Percentiles rank a stretch among this genome's conserved stretches.
Evolutionary conservation across 2,797 vertebrate species (phyloP).

Genomic region (Protonibea diacanthus): DNA sequence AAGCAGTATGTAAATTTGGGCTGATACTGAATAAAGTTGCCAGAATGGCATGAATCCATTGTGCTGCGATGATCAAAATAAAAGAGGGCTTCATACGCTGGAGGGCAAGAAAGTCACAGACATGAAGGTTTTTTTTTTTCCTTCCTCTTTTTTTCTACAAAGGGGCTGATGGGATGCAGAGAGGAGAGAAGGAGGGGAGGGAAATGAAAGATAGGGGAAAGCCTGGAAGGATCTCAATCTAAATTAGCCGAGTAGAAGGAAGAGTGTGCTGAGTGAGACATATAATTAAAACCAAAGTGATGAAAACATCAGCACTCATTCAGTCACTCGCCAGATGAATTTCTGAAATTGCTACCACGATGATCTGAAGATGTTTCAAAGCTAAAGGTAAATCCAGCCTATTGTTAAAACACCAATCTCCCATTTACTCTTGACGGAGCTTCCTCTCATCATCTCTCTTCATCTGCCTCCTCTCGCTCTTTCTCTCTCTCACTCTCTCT

Average conservation of each 20-base stretch:
- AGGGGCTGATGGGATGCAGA: conserved; percentile 86
- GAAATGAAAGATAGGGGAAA: conserved; percentile 86
- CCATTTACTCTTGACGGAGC: conserved; percentile 34
- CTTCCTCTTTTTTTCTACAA: conserved; percentile 77
- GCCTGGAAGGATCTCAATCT: conserved; percentile 88
- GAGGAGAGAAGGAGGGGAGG: conserved; percentile 83
- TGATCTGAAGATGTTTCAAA: conserved; percentile 71
- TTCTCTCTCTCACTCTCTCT: conserved; percentile 37
- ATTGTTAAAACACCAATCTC: conserved; percentile 51
- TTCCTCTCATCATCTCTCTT: conserved; percentile 46
- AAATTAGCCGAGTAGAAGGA: conserved; percentile 87
- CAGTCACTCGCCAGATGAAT: conserved; percentile 71
- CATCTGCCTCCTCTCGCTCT: conserved; percentile 44
- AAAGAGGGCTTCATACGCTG: conserved; percentile 86
- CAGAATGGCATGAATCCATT: conserved; percentile 89
- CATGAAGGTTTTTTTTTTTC: conserved; percentile 82
- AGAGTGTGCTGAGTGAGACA: conserved; percentile 83
- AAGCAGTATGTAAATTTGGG: conserved; percentile 88
- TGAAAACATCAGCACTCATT: conserved; percentile 83
- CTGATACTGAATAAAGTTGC: conserved; percentile 89
- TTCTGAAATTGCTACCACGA: conserved; percentile 64
- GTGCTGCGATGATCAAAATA: conserved; percentile 90
- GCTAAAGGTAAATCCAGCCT: conserved; percentile 68
- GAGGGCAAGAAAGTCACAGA: conserved; percentile 88
- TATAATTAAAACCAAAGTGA: conserved; percentile 85